Percentiles rank a stretch among this genome's conserved stretches.
Conservation (phyloP, 64 coral and sea anemone genomes). For the Pocillopora verrucosa region DNA sequence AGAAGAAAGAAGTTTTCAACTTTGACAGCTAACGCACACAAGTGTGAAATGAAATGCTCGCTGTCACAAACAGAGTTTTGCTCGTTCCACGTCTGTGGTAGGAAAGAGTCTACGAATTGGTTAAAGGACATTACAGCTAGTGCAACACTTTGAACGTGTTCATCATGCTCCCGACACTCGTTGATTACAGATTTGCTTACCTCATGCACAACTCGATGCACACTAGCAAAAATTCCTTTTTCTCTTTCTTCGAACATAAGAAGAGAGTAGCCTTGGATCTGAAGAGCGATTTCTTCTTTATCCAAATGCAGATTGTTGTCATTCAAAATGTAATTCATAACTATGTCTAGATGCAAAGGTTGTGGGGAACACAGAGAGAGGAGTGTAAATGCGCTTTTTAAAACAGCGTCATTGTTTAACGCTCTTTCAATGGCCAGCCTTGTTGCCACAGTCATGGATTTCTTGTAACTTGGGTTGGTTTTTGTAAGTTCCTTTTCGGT, state of each 20-base stretch:
- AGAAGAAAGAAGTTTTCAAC: not conserved
- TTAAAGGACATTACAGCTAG: constrained; percentile 10
- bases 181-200: not conserved
- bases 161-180: not conserved
- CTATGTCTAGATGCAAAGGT: constrained; percentile 28
- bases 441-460: constrained; percentile 45
- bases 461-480: constrained; percentile 26
- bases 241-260: not conserved
- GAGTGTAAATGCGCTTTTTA: constrained; percentile 57
- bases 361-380: constrained; percentile 44
- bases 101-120: constrained; percentile 9
- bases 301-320: not conserved
- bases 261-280: constrained; percentile 20
- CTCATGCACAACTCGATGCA: constrained; percentile 1
- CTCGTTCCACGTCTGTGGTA: not conserved
- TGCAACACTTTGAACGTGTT: not conserved
- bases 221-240: not conserved
- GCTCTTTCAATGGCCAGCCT: constrained; percentile 32
- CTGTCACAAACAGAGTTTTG: not conserved
- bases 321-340: constrained; percentile 41
- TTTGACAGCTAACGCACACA: not conserved
- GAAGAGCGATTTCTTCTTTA: constrained; percentile 15
- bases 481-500: constrained; percentile 33
- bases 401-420: constrained; percentile 19
- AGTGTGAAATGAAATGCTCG: constrained; percentile 7